phyloP scores from a whole-genome alignment of 2,888 invertebrate genomes.

The Nowickia ferox region DNA sequence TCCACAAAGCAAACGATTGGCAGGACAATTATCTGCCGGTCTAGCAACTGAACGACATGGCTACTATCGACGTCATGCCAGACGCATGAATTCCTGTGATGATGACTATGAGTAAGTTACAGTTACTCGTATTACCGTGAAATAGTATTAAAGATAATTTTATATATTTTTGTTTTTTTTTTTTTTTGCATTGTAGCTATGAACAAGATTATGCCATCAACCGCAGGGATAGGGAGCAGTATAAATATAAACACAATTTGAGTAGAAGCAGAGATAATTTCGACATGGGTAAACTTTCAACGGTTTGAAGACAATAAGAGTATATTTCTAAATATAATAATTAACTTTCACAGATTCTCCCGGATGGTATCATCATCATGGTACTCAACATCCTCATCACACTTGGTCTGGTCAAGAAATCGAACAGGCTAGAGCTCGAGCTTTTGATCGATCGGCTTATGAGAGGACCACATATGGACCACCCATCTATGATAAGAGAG shows the following conservation, averaged over 20 bases:
- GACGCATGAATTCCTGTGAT: slow-evolving; percentile 86
- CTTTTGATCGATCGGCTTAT: slow-evolving; percentile 82
- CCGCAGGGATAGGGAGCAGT: slow-evolving; percentile 76
- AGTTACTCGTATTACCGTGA: no score
- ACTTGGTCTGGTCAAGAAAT: slow-evolving; percentile 83
- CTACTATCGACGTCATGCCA: slow-evolving; percentile 84
- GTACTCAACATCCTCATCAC: slow-evolving; percentile 77
- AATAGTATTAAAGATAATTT: background rate
- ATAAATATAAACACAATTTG: slow-evolving; percentile 80
- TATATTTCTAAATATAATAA: background rate
- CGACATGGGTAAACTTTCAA: slow-evolving; percentile 78
- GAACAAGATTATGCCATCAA: slow-evolving; percentile 81
- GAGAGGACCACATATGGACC: slow-evolving; percentile 83
- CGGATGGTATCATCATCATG: slow-evolving; percentile 80
- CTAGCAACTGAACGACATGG: slow-evolving; percentile 78
- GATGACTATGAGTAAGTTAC: slow-evolving; percentile 88
- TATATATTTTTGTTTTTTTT: background rate
- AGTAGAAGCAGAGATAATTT: slow-evolving; percentile 82
- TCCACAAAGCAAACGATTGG: slow-evolving; percentile 81
- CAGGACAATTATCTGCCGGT: slow-evolving; percentile 66
- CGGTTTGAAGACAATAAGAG: background rate
- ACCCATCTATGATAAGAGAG: slow-evolving; percentile 82
- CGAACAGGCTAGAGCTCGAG: slow-evolving; percentile 79
- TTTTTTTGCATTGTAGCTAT: slow-evolving; percentile 76
- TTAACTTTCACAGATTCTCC: slow-evolving; percentile 78